Percentiles rank a stretch among this genome's conserved stretches.
Evolutionary conservation across 2,888 invertebrate species (phyloP).

Genomic region (Melanophora roralis): DNA sequence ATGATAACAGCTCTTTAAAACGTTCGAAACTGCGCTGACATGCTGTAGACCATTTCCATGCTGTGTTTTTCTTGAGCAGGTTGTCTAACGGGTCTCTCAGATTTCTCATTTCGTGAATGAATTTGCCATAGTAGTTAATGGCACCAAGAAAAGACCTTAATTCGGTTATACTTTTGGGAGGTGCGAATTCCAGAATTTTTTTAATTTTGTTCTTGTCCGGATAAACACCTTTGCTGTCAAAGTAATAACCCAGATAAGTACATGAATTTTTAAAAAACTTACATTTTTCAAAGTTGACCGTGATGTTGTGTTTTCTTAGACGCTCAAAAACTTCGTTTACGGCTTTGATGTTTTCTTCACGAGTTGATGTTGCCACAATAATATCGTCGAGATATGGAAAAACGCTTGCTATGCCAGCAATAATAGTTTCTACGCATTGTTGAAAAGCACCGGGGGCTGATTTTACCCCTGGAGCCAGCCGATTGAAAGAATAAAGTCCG

Average conservation of each 20-base stretch:
- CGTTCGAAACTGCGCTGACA: conserved; percentile 61
- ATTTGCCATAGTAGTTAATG: conserved; percentile 50
- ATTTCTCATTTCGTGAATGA: conserved; percentile 35
- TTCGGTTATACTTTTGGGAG: conserved; percentile 29
- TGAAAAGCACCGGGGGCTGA: conserved; percentile 60
- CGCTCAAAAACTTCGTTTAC: conserved; percentile 36
- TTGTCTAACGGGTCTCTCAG: conserved; percentile 34
- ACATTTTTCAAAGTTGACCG: conserved; percentile 41
- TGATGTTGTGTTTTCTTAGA: conserved; percentile 34
- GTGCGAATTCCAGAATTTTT: conserved; percentile 3
- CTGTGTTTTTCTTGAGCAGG: conserved; percentile 17
- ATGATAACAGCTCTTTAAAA: conserved; percentile 68
- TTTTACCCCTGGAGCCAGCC: conserved; percentile 54
- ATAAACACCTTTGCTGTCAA: conserved; percentile 28
- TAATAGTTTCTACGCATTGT: conserved; percentile 51
- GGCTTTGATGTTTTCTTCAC: conserved; percentile 10
- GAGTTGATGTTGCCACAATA: conserved; percentile 29
- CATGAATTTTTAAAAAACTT: conserved; percentile 47
- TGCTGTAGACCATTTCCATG: conserved; percentile 39
- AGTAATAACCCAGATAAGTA: conserved; percentile 24
- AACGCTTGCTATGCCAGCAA: conserved; percentile 36
- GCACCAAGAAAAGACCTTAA: conserved; percentile 39
- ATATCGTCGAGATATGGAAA: conserved; percentile 43
- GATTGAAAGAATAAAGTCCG: conserved; percentile 56
- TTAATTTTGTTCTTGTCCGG: conserved; percentile 32